phyloP scores from a whole-genome alignment of 2,113 vertebrate species.

The Channa maculata region DNA sequence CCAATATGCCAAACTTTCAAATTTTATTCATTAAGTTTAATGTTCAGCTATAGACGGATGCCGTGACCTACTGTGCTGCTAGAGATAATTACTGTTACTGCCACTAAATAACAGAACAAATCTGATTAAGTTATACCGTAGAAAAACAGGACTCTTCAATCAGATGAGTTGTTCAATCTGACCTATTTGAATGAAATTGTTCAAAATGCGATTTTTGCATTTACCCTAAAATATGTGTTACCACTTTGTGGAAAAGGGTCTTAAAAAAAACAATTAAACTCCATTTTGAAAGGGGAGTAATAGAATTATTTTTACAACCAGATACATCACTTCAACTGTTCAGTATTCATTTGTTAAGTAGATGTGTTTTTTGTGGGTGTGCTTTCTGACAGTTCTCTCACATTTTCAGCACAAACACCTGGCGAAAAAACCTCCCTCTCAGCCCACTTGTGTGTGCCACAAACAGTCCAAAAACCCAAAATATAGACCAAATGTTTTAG shows the following conservation, averaged over 20 bases:
- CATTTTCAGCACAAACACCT: background rate
- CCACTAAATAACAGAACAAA: no score
- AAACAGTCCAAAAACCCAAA: background rate
- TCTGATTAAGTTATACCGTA: no score
- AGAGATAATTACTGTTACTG: background rate
- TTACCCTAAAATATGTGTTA: no score
- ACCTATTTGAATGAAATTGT: no score
- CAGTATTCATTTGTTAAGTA: background rate
- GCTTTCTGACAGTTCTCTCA: background rate
- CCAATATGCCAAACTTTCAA: background rate
- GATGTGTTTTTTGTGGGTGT: constrained; percentile 3
- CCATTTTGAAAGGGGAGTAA: no score
- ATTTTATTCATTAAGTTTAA: background rate
- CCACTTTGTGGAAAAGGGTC: no score
- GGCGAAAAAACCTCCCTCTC: background rate
- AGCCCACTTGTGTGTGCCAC: background rate
- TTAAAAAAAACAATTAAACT: no score
- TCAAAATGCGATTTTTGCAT: no score
- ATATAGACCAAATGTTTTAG: background rate
- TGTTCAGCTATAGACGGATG: background rate
- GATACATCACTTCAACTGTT: no score
- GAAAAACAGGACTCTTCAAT: no score
- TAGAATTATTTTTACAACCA: no score
- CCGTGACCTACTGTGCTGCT: background rate
- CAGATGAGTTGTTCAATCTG: no score